Base-by-base conservation (phyloP, 1,140 invertebrate species). In the Andricus grossulariae region DNA sequence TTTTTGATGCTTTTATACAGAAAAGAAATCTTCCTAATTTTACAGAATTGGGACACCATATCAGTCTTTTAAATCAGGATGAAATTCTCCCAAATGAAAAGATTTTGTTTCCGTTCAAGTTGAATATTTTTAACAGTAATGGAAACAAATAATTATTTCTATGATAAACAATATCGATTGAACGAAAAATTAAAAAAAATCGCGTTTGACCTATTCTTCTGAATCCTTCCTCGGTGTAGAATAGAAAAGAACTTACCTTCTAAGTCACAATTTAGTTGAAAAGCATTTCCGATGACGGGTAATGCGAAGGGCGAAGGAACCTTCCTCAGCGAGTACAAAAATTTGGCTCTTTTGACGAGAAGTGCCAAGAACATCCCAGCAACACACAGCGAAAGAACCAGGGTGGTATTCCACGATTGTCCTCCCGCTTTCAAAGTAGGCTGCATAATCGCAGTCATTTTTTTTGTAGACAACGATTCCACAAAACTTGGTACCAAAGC, bases 271-370 rank as follows among this genome's bases (percentile, higher is more conserved):
- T 84, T 85, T 7, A 91, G 80, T 51, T 88, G 86, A 51, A 80
- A 80, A 0, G 88, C 87, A 73, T 91, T 91, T 1, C 90, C 90
- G 19, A 91, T 78, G 8, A 91, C 19, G 4, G 90, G 90, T 15
- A 90, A 16, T 0, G 89, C 87, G 0, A 39, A 72, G 0, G 90
- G 90, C n/a, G 80, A 83, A 2, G 89, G 89, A 18, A 91, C 83
- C 1, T 84, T 84, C 15, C 85, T 82, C 18, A 90, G 55, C 1
- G 81, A 80, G 50, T 87, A 82, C 1, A 89, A 25, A 75, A 89
- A 89, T 39, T 77, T 86, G 4, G 60, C 78, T 11, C 88, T 82
- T 57, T 77, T 82, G 5, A 84, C 52, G 39, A 87, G 39, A 2
- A 84, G 7, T 2, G 71, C 6, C 1, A 82, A 11, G 1, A 86